phyloP scores from a whole-genome alignment of 2,888 invertebrate genomes.

The Eueremaeus valkanovi region DNA sequence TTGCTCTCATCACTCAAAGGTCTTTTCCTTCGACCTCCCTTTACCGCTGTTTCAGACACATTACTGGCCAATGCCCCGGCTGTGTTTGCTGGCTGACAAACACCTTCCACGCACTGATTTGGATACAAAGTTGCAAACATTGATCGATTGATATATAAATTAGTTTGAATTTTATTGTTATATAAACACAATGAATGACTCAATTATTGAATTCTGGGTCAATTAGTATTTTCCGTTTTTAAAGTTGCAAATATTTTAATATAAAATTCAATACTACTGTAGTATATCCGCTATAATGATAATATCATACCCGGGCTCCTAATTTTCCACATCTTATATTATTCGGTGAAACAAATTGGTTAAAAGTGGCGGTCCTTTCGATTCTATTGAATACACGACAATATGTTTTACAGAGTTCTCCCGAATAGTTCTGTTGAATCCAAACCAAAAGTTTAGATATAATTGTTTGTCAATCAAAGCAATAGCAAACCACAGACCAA shows the following conservation, averaged over 20 bases:
- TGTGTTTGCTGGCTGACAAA: not conserved
- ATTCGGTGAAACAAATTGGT: conserved; percentile 34
- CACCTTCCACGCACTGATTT: not conserved
- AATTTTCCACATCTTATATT: conserved; percentile 32
- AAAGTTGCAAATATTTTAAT: too few species aligned
- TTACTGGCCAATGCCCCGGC: not conserved
- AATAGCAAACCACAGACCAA: not conserved
- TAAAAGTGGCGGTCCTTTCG: conserved; percentile 16
- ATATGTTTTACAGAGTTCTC: conserved; percentile 38
- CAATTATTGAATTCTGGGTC: too few species aligned
- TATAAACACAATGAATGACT: too few species aligned
- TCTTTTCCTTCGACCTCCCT: not conserved
- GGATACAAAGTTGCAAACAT: not conserved
- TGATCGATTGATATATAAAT: too few species aligned
- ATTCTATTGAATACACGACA: conserved; percentile 38
- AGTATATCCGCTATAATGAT: too few species aligned
- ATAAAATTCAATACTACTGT: too few species aligned
- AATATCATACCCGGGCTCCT: conserved; percentile 34
- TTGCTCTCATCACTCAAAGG: not conserved
- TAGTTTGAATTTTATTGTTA: too few species aligned
- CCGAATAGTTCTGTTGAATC: conserved; percentile 20
- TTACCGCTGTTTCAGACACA: too few species aligned
- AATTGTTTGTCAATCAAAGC: not conserved
- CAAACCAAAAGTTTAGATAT: not conserved
- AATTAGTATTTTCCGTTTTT: too few species aligned